Conservation (phyloP, 2,888 invertebrate species). For the Eilema griseolum region DNA sequence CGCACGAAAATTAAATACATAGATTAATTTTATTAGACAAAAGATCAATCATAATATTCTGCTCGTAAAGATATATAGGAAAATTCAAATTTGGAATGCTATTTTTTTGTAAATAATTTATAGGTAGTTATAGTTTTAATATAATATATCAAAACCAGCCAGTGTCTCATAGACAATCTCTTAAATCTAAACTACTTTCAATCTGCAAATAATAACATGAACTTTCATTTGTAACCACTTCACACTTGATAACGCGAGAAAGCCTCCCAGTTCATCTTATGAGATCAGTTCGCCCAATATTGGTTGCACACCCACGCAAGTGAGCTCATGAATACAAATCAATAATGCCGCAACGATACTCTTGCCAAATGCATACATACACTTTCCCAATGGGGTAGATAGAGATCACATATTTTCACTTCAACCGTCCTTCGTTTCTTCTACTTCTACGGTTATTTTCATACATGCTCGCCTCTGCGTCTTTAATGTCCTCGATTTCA, state of each 20-base stretch:
- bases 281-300: slow-evolving; percentile 26
- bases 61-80: too few relatives aligned
- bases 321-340: slow-evolving; percentile 24
- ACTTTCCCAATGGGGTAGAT: not conserved
- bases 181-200: not conserved
- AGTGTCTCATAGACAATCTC: too few relatives aligned
- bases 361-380: not conserved
- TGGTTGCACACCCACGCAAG: slow-evolving; percentile 32
- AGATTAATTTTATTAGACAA: too few relatives aligned
- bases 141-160: too few relatives aligned
- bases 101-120: too few relatives aligned
- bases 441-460: too few relatives aligned
- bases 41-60: too few relatives aligned
- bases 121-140: too few relatives aligned
- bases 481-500: too few relatives aligned
- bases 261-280: slow-evolving; percentile 32
- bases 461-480: too few relatives aligned
- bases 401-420: not conserved
- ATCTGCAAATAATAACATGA: slow-evolving; percentile 17
- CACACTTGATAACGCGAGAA: slow-evolving; percentile 36
- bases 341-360: slow-evolving; percentile 16
- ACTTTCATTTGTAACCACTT: slow-evolving; percentile 31
- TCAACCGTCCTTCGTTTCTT: not conserved
- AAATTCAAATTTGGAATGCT: too few relatives aligned
- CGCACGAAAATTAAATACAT: too few relatives aligned